These are phyloP conservation scores for Hypsibius dujardini DNA, from an alignment of 1,140 invertebrate species.

Conservation along the genomic window DNA sequence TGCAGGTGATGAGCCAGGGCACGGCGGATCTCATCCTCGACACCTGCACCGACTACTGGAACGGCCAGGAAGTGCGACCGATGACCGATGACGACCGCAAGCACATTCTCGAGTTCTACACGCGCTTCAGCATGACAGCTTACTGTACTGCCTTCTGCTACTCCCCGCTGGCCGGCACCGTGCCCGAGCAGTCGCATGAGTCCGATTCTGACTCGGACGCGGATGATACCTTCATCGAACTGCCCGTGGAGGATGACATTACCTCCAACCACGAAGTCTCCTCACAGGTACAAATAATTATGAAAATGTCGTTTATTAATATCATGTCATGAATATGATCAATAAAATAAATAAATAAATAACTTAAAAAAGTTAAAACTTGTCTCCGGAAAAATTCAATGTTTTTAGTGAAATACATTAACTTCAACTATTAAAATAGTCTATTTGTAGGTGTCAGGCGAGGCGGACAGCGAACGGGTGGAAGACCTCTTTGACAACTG, in stretches of 20 bases:
- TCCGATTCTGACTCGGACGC: constrained; percentile 32
- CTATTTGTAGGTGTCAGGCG: neutral
- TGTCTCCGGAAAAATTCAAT: too few relatives aligned
- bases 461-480: neutral
- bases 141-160: constrained; percentile 93
- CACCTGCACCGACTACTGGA: constrained; percentile 88
- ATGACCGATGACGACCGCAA: constrained; percentile 65
- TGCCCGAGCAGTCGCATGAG: constrained; percentile 31
- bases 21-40: constrained; percentile 85
- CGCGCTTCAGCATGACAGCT: constrained; percentile 74
- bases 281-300: constrained; percentile 37
- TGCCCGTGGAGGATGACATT: constrained; percentile 46
- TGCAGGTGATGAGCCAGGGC: neutral
- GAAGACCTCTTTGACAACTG: constrained; percentile 14
- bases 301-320: neutral
- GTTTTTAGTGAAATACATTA: too few relatives aligned
- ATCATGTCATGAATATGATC: neutral
- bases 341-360: neutral
- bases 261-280: neutral
- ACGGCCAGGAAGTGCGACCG: constrained; percentile 65
- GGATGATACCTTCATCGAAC: constrained; percentile 53
- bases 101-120: constrained; percentile 86
- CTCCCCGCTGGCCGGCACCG: constrained; percentile 42
- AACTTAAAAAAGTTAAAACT: too few relatives aligned
- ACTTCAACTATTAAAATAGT: too few relatives aligned